These are phyloP conservation scores for Heliornis fulica DNA, from an alignment of 2,113 vertebrate species.

Conservation along the genomic window DNA sequence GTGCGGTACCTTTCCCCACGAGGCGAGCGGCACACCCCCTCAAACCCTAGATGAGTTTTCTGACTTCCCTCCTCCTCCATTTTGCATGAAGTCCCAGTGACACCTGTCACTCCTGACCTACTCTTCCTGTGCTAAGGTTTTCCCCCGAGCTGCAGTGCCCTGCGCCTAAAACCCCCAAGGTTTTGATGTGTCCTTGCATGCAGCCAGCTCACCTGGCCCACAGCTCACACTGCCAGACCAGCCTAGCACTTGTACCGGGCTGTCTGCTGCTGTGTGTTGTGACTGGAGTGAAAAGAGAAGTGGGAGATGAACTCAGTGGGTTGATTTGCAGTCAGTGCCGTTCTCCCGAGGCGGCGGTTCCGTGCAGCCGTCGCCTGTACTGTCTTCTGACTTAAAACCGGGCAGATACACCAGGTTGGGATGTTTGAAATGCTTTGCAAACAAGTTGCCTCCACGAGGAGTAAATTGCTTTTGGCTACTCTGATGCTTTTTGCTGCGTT, in stretches of 20 bases:
- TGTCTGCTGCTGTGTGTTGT: not conserved
- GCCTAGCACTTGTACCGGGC: not conserved
- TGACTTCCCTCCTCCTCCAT: not conserved
- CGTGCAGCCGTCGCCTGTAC: not conserved
- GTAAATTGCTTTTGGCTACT: not conserved
- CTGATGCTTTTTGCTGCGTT: not conserved
- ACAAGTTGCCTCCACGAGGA: not conserved
- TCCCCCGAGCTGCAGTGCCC: not conserved
- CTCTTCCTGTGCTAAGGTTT: not conserved
- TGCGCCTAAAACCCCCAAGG: not conserved
- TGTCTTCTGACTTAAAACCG: not conserved
- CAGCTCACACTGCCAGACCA: not conserved
- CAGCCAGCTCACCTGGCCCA: not conserved
- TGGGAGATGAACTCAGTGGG: not conserved
- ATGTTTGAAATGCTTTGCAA: not conserved
- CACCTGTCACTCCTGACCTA: not conserved
- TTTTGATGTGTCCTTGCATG: not conserved
- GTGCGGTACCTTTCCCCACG: not conserved
- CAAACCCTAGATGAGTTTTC: not conserved
- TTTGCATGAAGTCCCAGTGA: conserved; percentile 25
- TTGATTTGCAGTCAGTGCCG: not conserved
- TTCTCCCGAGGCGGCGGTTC: not conserved
- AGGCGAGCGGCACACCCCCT: not conserved
- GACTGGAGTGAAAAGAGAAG: not conserved
- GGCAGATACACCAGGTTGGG: not conserved